Percentiles rank a stretch among this genome's conserved stretches.
Conservation (phyloP, 2,113 vertebrate species). For the Dipodomys ordii region DNA sequence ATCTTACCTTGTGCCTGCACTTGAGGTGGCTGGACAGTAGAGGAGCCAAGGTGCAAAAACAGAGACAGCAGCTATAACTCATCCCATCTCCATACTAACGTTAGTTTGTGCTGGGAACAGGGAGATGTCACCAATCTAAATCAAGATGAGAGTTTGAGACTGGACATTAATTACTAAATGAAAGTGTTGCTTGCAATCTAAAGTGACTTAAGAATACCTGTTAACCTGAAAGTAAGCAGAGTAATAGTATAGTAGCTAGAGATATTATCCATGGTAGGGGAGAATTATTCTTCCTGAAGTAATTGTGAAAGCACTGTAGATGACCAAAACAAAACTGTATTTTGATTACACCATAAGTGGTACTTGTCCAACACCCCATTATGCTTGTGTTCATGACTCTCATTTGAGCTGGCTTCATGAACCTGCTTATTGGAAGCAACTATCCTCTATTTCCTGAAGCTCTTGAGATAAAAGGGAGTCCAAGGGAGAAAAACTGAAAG, state of each 20-base stretch:
- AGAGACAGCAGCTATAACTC: not conserved
- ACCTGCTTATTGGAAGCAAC: not conserved
- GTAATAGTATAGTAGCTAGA: not conserved
- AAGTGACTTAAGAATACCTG: constrained; percentile 7
- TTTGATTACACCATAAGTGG: not conserved
- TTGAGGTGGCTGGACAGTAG: not conserved
- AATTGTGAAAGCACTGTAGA: not conserved
- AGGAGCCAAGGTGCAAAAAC: not conserved
- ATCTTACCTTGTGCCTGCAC: accelerated
- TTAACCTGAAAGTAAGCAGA: not conserved
- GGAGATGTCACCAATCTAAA: not conserved
- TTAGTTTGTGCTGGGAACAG: not conserved
- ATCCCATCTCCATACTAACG: not conserved
- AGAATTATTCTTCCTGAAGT: constrained; percentile 12
- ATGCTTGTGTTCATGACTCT: not conserved
- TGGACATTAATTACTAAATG: constrained; percentile 36
- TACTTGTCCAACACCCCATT: not conserved
- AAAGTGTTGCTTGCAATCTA: constrained; percentile 6
- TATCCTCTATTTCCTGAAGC: not conserved
- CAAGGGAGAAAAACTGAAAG: not conserved
- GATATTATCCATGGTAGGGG: not conserved
- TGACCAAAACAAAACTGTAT: constrained; percentile 22
- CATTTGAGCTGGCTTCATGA: not conserved
- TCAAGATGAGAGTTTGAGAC: not conserved
- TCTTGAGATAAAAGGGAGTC: not conserved